Conservation (phyloP, 2,888 invertebrate genomes). For the Pachycephus smyrnensis region DNA sequence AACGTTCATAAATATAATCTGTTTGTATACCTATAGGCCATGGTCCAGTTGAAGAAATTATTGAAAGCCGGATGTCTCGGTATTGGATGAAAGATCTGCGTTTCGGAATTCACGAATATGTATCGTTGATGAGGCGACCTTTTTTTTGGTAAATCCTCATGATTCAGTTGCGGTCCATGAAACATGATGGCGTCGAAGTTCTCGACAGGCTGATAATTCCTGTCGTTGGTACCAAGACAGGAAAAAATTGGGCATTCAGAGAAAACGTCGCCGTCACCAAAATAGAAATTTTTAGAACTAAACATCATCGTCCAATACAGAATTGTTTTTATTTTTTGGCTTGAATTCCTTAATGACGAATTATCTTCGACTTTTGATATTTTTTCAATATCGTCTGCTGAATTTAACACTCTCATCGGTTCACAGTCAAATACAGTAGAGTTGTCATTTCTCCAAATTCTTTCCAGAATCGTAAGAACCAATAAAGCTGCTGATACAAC, state of each 20-base stretch:
- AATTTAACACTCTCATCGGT: no score
- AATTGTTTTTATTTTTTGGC: slow-evolving; percentile 5
- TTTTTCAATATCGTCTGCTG: no score
- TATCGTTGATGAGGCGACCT: slow-evolving; percentile 19
- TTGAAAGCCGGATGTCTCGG: slow-evolving; percentile 1
- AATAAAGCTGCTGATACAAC: no score
- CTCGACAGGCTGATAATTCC: slow-evolving; percentile 7
- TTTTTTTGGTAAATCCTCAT: slow-evolving; percentile 14
- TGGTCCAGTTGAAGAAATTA: slow-evolving; percentile 24
- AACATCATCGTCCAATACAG: slow-evolving; percentile 26
- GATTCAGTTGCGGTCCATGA: slow-evolving; percentile 20
- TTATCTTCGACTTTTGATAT: no score
- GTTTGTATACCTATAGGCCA: slow-evolving; percentile 13
- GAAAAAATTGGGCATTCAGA: slow-evolving; percentile 15
- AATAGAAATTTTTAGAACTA: slow-evolving; percentile 14
- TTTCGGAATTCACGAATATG: slow-evolving; percentile 19
- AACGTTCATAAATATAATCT: neutral
- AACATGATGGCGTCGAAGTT: slow-evolving; percentile 23
- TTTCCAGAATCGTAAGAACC: no score
- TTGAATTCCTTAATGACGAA: no score
- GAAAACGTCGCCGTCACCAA: slow-evolving; percentile 23
- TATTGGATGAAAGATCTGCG: slow-evolving; percentile 10
- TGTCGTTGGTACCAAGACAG: slow-evolving; percentile 22
- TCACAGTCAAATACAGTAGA: no score
- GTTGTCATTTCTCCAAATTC: no score